Evolutionary conservation across 2,888 invertebrate species (phyloP).

Genomic region (Eubasilissa splendida): DNA sequence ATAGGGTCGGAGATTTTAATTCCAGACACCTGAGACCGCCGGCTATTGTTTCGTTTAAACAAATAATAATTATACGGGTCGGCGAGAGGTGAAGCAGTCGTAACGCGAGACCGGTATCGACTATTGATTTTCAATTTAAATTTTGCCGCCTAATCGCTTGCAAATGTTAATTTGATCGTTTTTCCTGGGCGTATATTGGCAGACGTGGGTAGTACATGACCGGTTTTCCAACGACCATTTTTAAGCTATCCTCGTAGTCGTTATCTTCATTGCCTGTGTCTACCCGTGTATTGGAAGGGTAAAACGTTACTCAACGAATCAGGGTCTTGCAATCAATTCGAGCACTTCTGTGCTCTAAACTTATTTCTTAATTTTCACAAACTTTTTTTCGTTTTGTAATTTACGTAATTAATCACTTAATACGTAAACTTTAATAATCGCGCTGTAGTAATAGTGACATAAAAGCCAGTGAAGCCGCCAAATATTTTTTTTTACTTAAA

Average conservation of each 20-base stretch:
- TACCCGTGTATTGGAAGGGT: neutral
- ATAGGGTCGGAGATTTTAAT: conserved; percentile 19
- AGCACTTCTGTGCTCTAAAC: no score
- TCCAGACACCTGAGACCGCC: conserved; percentile 2
- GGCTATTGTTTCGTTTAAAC: conserved; percentile 1
- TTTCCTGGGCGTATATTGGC: conserved; percentile 25
- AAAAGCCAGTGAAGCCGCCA: no score
- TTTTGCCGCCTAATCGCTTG: conserved; percentile 47
- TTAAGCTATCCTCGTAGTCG: conserved; percentile 20
- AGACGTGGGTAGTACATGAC: conserved; percentile 30
- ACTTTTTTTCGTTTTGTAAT: no score
- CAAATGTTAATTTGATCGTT: conserved; percentile 49
- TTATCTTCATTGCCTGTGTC: conserved; percentile 9
- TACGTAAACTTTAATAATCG: no score
- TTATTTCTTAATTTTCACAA: no score
- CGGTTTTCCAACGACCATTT: conserved; percentile 36
- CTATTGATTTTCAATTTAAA: conserved; percentile 50
- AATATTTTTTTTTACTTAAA: no score
- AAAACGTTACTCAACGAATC: no score
- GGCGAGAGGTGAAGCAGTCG: neutral
- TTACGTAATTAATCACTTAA: no score
- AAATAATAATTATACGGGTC: conserved; percentile 4
- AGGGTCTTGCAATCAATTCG: no score
- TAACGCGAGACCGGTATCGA: conserved; percentile 33
- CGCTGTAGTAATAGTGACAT: no score